A percentile compares a stretch with the other conserved stretches of the same genome.
These are phyloP conservation scores for Podiceps cristatus DNA, from an alignment of 2,113 vertebrate species.

Conservation along the genomic window DNA sequence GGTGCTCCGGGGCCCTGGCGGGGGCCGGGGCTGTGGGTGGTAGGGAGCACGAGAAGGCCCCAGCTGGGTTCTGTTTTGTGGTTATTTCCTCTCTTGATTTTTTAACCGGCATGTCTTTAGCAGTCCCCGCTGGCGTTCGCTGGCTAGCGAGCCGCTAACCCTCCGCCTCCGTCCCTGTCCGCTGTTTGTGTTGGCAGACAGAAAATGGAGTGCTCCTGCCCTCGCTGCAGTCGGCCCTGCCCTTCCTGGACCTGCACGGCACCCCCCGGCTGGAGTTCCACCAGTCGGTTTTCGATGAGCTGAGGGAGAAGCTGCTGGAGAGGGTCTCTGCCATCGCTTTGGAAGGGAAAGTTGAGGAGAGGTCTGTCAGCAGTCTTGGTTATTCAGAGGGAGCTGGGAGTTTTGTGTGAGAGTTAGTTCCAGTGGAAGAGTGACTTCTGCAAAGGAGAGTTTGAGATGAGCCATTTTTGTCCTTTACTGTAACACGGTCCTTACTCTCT, in stretches of 20 bases:
- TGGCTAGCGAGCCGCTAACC: neutral
- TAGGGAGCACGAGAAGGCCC: neutral
- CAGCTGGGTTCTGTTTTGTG: neutral
- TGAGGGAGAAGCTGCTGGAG: constrained; percentile 95
- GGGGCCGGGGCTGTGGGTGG: neutral
- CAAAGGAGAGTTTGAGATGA: neutral
- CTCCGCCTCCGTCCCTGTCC: no score
- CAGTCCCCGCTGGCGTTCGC: neutral
- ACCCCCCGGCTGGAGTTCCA: constrained; percentile 96
- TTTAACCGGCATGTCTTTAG: no score
- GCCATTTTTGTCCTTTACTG: neutral
- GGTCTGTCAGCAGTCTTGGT: constrained; percentile 69
- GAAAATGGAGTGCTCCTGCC: constrained; percentile 97
- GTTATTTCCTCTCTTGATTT: rapidly evolving
- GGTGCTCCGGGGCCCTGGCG: neutral
- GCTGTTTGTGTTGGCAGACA: constrained; percentile 74
- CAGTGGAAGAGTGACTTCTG: neutral
- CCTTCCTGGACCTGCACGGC: constrained; percentile 96
- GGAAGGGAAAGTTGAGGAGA: constrained; percentile 91
- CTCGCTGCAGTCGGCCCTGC: constrained; percentile 94
- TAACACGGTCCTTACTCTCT: rapidly evolving
- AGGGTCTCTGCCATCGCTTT: constrained; percentile 89
- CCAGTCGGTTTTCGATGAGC: constrained; percentile 97
- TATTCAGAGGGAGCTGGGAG: neutral
- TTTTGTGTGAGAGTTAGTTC: neutral